Base-by-base conservation (phyloP, 2,888 invertebrate genomes). In the Eumerus sabulonum region DNA sequence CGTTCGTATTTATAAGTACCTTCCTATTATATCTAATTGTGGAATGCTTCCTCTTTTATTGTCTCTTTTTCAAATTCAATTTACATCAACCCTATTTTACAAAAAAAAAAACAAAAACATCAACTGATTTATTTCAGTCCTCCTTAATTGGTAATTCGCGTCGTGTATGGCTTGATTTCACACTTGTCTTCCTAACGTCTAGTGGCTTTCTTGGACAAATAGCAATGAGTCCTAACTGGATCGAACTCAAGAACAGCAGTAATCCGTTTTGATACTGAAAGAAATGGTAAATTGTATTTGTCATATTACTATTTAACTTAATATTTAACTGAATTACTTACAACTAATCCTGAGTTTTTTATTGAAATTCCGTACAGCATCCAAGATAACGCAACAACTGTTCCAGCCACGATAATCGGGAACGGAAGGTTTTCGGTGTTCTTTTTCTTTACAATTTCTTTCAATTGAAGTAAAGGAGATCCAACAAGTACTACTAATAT, bases 391-490 rank as follows among this genome's bases (percentile, higher is more conserved):
- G 85, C 82, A n/a, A 97, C 96, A 5, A 96, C 85, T 35, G 95
- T 92, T 82, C 95, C 96, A 83, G 95, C 93, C 38, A 95, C 89
- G 84, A 97, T 96, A 71, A 98, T 91, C 9, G 96, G 95, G 87
- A 98, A 95, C 4, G 98, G 97, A 88, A 98, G 90, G 40, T 93
- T 93, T 76, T 94, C 95, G 0, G 97, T 95, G 87, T 94, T 96
- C 89, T 95, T 93, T 13, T 94, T 94, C 85, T 90, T 90, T 36
- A 98, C 92, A 63, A 98, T 94, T 68, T 94, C 91, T 83, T 91
- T 94, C 85, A 95, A 85, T 85, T 92, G 91, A 14, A 93, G 89
- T 1, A 96, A 88, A 0, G 96, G 96, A 9, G 93, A 91, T 0
- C 92, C 94, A 76, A 95, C 92, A 90, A 95, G 90, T 81, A 94